Percentiles rank a stretch among this genome's conserved stretches.
These are phyloP conservation scores for Dilophus febrilis DNA, from an alignment of 2,888 invertebrate genomes.

Conservation along the genomic window DNA sequence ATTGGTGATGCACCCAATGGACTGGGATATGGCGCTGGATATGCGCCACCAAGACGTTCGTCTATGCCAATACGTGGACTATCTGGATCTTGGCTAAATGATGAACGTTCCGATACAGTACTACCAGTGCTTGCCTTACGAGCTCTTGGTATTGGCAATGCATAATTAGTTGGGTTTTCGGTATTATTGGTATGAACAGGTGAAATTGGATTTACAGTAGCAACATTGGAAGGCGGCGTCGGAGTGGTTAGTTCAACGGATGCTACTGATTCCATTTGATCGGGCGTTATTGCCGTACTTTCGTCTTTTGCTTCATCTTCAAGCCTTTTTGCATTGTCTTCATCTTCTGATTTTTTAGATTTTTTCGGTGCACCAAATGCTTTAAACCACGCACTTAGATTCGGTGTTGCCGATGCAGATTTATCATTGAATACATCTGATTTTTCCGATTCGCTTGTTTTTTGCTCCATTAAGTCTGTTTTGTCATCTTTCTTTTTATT, in stretches of 20 bases:
- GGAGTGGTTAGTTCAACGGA: not conserved
- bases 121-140: conserved; percentile 63
- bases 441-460: conserved; percentile 8
- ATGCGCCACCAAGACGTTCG: conserved; percentile 38
- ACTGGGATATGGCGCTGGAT: conserved; percentile 56
- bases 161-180: conserved; percentile 17
- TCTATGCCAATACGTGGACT: conserved; percentile 48
- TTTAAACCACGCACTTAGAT: conserved; percentile 82
- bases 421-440: conserved; percentile 24
- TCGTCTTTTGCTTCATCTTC: conserved; percentile 16
- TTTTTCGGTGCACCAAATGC: conserved; percentile 78
- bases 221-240: not conserved
- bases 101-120: conserved; percentile 60
- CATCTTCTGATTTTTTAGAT: conserved; percentile 42
- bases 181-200: conserved; percentile 18
- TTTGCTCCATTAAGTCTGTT: conserved; percentile 12
- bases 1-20: conserved; percentile 55
- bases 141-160: conserved; percentile 33
- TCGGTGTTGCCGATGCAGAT: conserved; percentile 59
- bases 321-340: conserved; percentile 23
- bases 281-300: not conserved
- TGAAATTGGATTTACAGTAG: not conserved
- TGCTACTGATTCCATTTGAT: too few species aligned
- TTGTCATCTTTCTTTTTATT: conserved; percentile 12
- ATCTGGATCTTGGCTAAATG: conserved; percentile 60